These are phyloP conservation scores for Temnothorax rugatulus DNA, from an alignment of 2,888 invertebrate genomes.

Conservation along the genomic window DNA sequence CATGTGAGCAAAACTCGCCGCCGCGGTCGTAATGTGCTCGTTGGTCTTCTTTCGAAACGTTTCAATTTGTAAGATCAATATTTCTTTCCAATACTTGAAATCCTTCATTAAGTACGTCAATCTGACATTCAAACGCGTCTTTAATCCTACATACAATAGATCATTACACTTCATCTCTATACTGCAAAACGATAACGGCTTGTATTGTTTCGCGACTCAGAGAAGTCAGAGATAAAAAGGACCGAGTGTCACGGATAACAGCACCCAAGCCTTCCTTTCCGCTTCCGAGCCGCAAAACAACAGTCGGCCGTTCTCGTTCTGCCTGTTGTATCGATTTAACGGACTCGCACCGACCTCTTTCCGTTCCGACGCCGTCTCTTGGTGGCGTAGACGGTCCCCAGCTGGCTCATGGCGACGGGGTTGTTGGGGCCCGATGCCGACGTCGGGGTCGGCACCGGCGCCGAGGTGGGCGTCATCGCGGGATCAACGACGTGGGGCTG, in stretches of 20 bases:
- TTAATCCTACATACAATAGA: background rate
- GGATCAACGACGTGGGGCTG: conserved; percentile 78
- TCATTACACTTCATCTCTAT: background rate
- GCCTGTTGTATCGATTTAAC: conserved; percentile 30
- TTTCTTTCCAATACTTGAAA: background rate
- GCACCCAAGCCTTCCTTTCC: background rate
- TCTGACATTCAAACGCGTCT: background rate
- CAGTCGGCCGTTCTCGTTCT: conserved; percentile 29
- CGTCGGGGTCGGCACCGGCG: conserved; percentile 83
- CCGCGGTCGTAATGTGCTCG: background rate
- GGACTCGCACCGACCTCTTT: conserved; percentile 92
- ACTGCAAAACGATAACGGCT: background rate
- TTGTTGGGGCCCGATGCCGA: conserved; percentile 84
- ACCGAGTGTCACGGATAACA: background rate
- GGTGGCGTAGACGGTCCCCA: conserved; percentile 98
- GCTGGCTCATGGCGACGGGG: conserved; percentile 92
- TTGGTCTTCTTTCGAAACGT: background rate
- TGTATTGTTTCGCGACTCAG: background rate
- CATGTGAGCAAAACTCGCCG: background rate
- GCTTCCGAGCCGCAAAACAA: background rate
- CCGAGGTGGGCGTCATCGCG: conserved; percentile 84
- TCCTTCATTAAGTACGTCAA: background rate
- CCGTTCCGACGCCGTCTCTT: conserved; percentile 98
- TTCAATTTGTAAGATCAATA: background rate
- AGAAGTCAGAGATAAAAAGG: background rate